Evolutionary conservation across 2,888 invertebrate species (phyloP), one percentile per base, ranked within the genome.

Genomic region (Heliconius ethilla): DNA sequence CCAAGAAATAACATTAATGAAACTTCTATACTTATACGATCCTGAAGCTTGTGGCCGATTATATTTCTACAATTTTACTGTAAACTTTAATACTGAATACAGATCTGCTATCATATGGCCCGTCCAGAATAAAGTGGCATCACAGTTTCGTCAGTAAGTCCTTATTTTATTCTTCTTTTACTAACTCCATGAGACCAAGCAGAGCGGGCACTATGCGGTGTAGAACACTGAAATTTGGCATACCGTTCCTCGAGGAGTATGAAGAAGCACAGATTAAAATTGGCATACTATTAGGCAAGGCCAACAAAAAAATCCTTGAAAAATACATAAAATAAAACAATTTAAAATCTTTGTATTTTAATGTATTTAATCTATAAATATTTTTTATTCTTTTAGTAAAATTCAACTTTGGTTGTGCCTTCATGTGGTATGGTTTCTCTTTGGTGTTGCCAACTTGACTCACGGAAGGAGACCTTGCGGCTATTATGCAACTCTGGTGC

Each of bases 1-100:
- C 0, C 88, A 89, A 11, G 93, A 94, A 78, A 82, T 92, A 6
- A 92, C 92, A 0, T 81, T 93, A 15, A 85, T 90, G 51, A 94
- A 94, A 81, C 82, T 93, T 9, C 81, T 93, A 3, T 94, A 94
- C 79, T 83, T 94, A 0, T 91, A 92, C 81, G 94, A 94, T 77
- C 94, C 94, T 27, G 85, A 83, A 10, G 87, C 89, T 0, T 94
- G 94, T 75, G 89, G 86, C 0, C 83, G 87, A 15, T 80, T 90
- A 5, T 86, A 87, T 75, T 91, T 91, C 84, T 94, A 92, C 83
- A 94, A 94, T 83, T 84, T 90, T 80, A 91, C 91, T 0, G 80
- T 81, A 4, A 15, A 77, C 11, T 40, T 76, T 2, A 79, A 85
- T 0, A 79, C 62, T 2, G 65, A 79, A 11, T 18, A 81, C 0